Percentiles rank a stretch among this genome's conserved stretches.
Conservation (phyloP, 2,797 vertebrate species). For the Peromyscus aztecus region DNA sequence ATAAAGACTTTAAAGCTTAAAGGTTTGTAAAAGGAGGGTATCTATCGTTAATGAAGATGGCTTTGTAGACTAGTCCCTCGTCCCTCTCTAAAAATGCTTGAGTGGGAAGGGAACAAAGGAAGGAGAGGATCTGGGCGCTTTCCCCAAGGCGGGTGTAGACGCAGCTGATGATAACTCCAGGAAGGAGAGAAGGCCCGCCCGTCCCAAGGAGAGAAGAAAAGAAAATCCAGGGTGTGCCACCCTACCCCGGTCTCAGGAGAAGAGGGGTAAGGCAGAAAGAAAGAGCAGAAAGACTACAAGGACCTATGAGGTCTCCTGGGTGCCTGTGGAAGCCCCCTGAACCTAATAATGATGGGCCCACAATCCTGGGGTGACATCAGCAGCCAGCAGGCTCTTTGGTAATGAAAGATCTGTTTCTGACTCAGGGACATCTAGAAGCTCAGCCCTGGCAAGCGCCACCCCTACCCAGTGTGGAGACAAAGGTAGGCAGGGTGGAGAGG, state of each 20-base stretch:
- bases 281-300: background rate
- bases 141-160: background rate
- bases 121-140: background rate
- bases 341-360: fast-evolving
- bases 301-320: background rate
- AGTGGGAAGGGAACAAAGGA: slow-evolving; percentile 63
- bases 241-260: background rate
- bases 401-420: background rate
- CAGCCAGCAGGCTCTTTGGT: background rate
- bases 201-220: background rate
- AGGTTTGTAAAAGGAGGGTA: background rate
- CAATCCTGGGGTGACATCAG: background rate
- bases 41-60: slow-evolving; percentile 20
- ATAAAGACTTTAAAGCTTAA: slow-evolving; percentile 58
- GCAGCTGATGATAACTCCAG: background rate
- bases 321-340: background rate
- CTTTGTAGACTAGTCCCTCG: background rate
- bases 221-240: background rate
- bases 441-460: background rate
- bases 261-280: background rate
- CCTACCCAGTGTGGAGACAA: background rate
- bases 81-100: background rate
- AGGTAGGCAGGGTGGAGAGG: slow-evolving; percentile 37
- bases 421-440: background rate
- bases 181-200: slow-evolving; percentile 1